phyloP scores from a whole-genome alignment of 2,797 vertebrate genomes.

The Halcyon chelicuti region DNA sequence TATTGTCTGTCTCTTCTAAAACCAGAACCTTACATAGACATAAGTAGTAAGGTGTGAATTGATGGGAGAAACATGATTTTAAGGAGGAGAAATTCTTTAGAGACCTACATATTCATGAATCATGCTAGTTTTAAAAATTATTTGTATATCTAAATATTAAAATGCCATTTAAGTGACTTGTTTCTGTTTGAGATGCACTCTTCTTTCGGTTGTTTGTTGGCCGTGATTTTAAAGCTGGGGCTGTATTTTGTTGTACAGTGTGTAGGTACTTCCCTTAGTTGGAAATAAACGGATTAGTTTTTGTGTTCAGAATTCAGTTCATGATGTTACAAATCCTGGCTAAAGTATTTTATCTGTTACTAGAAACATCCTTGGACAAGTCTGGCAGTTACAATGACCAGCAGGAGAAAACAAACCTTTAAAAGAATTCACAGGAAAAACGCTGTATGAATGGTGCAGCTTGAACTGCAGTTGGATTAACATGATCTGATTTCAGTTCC shows the following conservation, averaged over 20 bases:
- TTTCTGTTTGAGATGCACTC: background rate
- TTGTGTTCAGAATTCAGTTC: background rate
- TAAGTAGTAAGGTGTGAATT: background rate
- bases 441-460: background rate
- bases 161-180: background rate
- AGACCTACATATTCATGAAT: background rate
- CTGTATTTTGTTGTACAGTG: background rate
- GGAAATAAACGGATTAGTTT: background rate
- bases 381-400: background rate
- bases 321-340: background rate
- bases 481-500: background rate
- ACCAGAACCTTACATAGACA: background rate
- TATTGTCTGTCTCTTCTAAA: background rate
- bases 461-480: background rate
- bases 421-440: background rate
- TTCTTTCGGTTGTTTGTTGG: background rate
- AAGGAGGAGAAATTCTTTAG: background rate
- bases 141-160: background rate
- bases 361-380: background rate
- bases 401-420: background rate
- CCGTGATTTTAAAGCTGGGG: background rate
- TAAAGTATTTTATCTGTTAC: background rate
- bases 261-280: background rate
- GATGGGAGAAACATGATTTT: background rate
- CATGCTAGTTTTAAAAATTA: fast-evolving